Evolutionary conservation across 2,888 invertebrate species (phyloP).

Genomic region (Branchinecta sandiegonensis): DNA sequence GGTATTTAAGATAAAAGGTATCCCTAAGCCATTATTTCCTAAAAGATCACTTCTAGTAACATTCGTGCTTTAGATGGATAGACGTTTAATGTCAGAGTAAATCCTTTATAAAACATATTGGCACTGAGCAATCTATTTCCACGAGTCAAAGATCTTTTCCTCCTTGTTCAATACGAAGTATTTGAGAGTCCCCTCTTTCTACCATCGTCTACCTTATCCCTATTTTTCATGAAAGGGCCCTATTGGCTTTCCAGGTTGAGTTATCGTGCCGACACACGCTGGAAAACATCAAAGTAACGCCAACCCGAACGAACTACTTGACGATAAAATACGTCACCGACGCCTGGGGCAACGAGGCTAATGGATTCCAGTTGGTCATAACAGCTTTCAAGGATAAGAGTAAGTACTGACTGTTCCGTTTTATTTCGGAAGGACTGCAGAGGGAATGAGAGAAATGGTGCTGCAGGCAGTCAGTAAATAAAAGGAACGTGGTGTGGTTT

Average conservation of each 20-base stretch:
- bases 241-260: slow-evolving; percentile 50
- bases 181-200: background rate
- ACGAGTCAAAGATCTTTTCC: no score
- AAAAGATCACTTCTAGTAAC: no score
- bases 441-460: background rate
- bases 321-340: slow-evolving; percentile 86
- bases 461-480: no score
- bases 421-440: background rate
- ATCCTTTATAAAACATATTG: no score
- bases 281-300: slow-evolving; percentile 70
- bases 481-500: no score
- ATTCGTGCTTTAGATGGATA: no score
- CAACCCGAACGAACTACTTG: slow-evolving; percentile 83
- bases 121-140: no score
- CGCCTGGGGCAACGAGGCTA: slow-evolving; percentile 77
- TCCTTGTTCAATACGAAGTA: background rate
- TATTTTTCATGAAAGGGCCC: no score
- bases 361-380: slow-evolving; percentile 83
- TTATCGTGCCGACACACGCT: slow-evolving; percentile 80
- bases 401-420: slow-evolving; percentile 43
- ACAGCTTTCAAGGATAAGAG: slow-evolving; percentile 87
- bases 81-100: no score
- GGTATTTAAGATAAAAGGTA: no score
- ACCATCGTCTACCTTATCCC: no score
- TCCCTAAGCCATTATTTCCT: no score